phyloP scores from a whole-genome alignment of 2,113 vertebrate genomes.

The Scophthalmus maximus region DNA sequence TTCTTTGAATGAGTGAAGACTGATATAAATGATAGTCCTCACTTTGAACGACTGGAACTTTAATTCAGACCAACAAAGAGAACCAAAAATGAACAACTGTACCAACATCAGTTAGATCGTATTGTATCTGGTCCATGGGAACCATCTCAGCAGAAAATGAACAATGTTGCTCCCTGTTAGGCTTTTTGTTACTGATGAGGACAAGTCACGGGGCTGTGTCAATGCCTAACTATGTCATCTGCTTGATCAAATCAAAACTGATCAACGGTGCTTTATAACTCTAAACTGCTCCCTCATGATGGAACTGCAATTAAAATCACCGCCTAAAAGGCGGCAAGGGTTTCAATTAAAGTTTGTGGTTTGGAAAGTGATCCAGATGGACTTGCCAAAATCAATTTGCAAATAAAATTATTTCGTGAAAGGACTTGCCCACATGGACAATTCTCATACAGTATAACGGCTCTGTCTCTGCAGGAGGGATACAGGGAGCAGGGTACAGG shows the following conservation, averaged over 20 bases:
- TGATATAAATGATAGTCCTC: neutral
- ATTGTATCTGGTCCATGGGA: neutral
- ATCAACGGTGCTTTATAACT: slow-evolving; percentile 4
- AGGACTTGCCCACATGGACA: slow-evolving; percentile 21
- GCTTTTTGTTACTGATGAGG: slow-evolving; percentile 10
- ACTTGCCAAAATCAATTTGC: slow-evolving; percentile 32
- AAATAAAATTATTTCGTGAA: slow-evolving; percentile 27
- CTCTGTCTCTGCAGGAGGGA: slow-evolving; percentile 23
- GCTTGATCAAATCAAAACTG: slow-evolving; percentile 8
- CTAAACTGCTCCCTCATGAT: slow-evolving; percentile 16
- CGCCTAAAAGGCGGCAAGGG: slow-evolving; percentile 3
- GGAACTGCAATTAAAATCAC: slow-evolving; percentile 33
- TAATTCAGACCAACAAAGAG: neutral
- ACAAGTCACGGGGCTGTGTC: neutral
- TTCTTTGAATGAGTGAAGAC: no score
- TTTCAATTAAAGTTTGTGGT: slow-evolving; percentile 23
- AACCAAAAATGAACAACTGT: slow-evolving; percentile 2
- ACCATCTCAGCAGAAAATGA: slow-evolving; percentile 1
- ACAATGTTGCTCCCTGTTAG: neutral
- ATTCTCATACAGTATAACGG: slow-evolving; percentile 21
- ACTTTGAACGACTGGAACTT: neutral
- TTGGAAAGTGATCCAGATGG: slow-evolving; percentile 33
- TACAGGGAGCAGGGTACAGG: neutral
- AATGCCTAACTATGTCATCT: neutral
- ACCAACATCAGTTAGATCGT: neutral